phyloP scores from a whole-genome alignment of 2,797 vertebrate genomes.

The Pangasius sanitwongsei region DNA sequence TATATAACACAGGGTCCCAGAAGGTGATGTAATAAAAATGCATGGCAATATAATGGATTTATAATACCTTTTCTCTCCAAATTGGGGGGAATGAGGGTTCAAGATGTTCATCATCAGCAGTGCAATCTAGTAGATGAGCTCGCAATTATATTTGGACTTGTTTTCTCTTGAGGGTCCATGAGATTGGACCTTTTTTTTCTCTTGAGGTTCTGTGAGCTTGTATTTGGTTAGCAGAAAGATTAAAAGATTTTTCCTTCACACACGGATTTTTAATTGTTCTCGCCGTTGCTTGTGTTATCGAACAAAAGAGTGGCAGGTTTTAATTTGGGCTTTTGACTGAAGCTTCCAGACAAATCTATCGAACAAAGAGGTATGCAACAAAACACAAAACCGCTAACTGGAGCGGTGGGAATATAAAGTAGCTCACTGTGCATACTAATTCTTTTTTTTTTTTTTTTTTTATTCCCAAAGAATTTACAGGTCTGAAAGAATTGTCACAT shows the following conservation, averaged over 20 bases:
- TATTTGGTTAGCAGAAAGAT: slow-evolving; percentile 47
- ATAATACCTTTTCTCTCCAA: slow-evolving; percentile 49
- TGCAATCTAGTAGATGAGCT: slow-evolving; percentile 23
- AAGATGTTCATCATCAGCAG: slow-evolving; percentile 38
- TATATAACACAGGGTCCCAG: not conserved
- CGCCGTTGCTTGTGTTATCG: slow-evolving; percentile 31
- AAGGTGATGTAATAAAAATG: slow-evolving; percentile 44
- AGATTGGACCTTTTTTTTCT: slow-evolving; percentile 12
- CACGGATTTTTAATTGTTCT: slow-evolving; percentile 37
- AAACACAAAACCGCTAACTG: slow-evolving; percentile 9
- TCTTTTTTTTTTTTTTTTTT: not conserved
- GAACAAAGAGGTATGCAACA: slow-evolving; percentile 36
- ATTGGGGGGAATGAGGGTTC: slow-evolving; percentile 8
- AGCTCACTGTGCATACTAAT: not conserved
- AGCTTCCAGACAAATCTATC: slow-evolving; percentile 34
- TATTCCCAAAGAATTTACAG: not conserved
- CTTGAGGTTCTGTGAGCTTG: slow-evolving; percentile 19
- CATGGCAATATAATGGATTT: slow-evolving; percentile 45
- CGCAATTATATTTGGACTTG: slow-evolving; percentile 43
- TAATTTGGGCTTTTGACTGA: slow-evolving; percentile 35
- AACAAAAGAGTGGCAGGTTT: slow-evolving; percentile 41
- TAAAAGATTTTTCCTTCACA: slow-evolving; percentile 34
- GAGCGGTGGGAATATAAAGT: slow-evolving; percentile 6
- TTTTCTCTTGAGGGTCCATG: slow-evolving; percentile 29
- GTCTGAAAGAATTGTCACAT: not conserved